phyloP scores from a whole-genome alignment of 2,113 vertebrate species.

The Microtus richardsoni region DNA sequence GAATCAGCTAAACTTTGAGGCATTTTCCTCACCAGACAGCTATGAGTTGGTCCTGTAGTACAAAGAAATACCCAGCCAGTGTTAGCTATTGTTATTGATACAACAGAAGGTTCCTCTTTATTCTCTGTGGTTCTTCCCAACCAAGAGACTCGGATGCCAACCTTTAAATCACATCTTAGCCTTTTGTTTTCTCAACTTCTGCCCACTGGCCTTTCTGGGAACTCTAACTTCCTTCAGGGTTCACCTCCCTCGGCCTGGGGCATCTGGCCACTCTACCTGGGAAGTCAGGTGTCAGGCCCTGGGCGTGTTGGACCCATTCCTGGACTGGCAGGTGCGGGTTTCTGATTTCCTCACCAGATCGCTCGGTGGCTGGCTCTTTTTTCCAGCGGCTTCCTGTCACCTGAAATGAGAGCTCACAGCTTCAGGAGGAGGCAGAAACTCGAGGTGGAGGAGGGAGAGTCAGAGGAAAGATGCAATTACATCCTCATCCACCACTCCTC shows the following conservation, averaged over 20 bases:
- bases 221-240: conserved; percentile 16
- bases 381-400: conserved; percentile 65
- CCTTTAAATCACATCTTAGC: neutral
- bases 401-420: conserved; percentile 17
- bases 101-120: neutral
- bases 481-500: neutral
- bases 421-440: conserved; percentile 47
- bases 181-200: neutral
- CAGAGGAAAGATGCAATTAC: neutral
- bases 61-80: neutral
- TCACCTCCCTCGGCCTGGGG: neutral
- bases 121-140: neutral
- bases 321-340: conserved; percentile 63
- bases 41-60: neutral
- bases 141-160: neutral
- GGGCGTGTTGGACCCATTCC: conserved; percentile 54
- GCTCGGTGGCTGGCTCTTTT: conserved; percentile 58
- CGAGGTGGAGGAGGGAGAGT: conserved; percentile 22
- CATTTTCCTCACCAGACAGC: neutral
- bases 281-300: conserved; percentile 55
- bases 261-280: conserved; percentile 47
- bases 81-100: neutral
- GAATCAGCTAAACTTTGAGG: neutral
- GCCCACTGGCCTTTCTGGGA: conserved; percentile 15
- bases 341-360: conserved; percentile 72